These are phyloP conservation scores for Zoanthus solanderi DNA, from an alignment of 92 coral and sea anemone species.

Conservation along the genomic window DNA sequence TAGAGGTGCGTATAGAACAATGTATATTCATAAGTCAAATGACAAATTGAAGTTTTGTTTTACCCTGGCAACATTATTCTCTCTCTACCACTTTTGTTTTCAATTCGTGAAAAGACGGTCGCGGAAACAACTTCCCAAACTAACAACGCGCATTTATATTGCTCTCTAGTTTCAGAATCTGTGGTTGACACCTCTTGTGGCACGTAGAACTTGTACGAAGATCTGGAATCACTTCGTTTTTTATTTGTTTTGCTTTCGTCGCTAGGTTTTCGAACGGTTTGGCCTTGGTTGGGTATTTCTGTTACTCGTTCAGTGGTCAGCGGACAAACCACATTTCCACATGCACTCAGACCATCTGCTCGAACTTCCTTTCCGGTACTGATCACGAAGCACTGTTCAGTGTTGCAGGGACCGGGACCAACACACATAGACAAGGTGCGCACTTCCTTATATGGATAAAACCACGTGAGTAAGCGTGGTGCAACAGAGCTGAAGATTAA, in stretches of 20 bases:
- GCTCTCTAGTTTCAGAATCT: conserved; percentile 35
- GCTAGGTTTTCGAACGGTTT: conserved; percentile 17
- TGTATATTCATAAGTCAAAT: not conserved
- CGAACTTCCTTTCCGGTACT: conserved; percentile 88
- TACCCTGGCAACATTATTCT: not conserved
- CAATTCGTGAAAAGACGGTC: conserved; percentile 73
- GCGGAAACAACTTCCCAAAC: conserved; percentile 84
- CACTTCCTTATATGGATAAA: conserved; percentile 85
- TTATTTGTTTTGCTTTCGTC: conserved; percentile 37
- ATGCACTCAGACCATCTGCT: conserved; percentile 74
- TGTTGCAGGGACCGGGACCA: conserved; percentile 92
- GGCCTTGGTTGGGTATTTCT: conserved; percentile 57
- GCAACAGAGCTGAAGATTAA: conserved; percentile 81
- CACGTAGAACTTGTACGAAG: conserved; percentile 33
- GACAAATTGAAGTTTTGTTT: not conserved
- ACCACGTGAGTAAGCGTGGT: conserved; percentile 85
- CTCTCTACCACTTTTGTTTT: conserved; percentile 78
- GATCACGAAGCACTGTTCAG: conserved; percentile 88
- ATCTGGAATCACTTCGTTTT: not conserved
- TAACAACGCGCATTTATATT: conserved; percentile 71
- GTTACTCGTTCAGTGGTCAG: conserved; percentile 80
- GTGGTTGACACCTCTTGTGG: conserved; percentile 22
- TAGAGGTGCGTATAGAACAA: no score
- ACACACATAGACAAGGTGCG: conserved; percentile 78
- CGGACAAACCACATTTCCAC: conserved; percentile 74